Evolutionary conservation across 23 tunicate genomes (phyloP).

Genomic region (Phallusia fumigata): DNA sequence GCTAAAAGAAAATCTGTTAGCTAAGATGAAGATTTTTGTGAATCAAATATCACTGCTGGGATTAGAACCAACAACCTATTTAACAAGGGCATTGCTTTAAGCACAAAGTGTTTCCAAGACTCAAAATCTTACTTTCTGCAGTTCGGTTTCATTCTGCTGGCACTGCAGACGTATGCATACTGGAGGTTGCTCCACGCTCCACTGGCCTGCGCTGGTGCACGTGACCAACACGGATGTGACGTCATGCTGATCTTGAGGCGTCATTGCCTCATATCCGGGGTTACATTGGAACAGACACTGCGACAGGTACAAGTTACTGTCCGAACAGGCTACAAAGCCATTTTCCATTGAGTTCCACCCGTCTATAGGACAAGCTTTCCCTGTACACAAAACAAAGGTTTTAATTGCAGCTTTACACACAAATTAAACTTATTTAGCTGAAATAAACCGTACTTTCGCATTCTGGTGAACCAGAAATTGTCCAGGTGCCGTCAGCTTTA

Average conservation of each 20-base stretch:
- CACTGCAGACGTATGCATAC: conserved; percentile 41
- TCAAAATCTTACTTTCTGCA: conserved; percentile 38
- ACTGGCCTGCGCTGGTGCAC: conserved; percentile 35
- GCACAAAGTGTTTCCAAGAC: too few relatives aligned
- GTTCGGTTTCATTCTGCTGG: conserved; percentile 15
- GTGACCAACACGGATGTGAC: conserved; percentile 45
- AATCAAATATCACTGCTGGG: too few relatives aligned
- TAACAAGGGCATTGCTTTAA: too few relatives aligned
- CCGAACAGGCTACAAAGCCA: conserved; percentile 52
- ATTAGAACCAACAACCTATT: too few relatives aligned
- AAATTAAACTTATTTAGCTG: too few relatives aligned
- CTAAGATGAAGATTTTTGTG: too few relatives aligned
- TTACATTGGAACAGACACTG: conserved; percentile 57
- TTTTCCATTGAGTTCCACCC: conserved; percentile 24
- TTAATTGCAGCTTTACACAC: background rate
- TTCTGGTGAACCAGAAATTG: conserved; percentile 14
- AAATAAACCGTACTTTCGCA: conserved; percentile 37
- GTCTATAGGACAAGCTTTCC: conserved; percentile 41
- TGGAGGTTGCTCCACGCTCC: conserved; percentile 45
- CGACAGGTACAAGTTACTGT: conserved; percentile 34
- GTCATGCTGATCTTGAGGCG: conserved; percentile 42
- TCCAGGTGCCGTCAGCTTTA: conserved; percentile 34
- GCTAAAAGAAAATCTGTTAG: conserved; percentile 5
- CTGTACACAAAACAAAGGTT: conserved; percentile 16
- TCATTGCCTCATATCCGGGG: conserved; percentile 41